phyloP scores from a whole-genome alignment of 2,888 invertebrate genomes.

The Lymantria monacha region DNA sequence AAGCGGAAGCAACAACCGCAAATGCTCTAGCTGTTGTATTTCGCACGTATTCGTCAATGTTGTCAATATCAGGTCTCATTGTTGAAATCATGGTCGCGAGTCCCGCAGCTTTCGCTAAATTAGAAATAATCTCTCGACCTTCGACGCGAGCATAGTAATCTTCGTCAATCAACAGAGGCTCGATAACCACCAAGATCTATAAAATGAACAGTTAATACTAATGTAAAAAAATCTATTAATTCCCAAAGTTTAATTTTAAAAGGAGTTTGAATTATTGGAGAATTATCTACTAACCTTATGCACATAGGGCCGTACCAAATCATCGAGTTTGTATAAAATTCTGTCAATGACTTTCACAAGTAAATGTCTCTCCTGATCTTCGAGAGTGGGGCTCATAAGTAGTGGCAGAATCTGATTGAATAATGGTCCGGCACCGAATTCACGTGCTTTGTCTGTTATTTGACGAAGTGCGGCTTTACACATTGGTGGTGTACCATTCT shows the following conservation, averaged over 20 bases:
- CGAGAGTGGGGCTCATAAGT: constrained; percentile 99
- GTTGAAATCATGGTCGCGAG: constrained; percentile 99
- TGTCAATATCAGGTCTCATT: constrained; percentile 99
- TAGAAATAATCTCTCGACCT: constrained; percentile 99
- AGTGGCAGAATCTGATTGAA: constrained; percentile 99
- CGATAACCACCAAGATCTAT: constrained; percentile 98
- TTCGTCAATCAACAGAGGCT: constrained; percentile 98
- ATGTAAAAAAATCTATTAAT: too few relatives aligned
- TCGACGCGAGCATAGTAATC: constrained; percentile 99
- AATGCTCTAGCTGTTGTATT: constrained; percentile 99
- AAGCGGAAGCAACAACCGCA: constrained; percentile 99
- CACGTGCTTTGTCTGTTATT: constrained; percentile 99
- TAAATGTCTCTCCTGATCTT: constrained; percentile 99
- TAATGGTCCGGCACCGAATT: constrained; percentile 98
- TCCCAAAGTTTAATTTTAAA: too few relatives aligned
- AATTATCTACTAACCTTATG: constrained; percentile 87
- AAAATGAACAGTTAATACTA: constrained; percentile 9
- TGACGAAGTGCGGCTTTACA: constrained; percentile 98
- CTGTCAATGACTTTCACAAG: constrained; percentile 99
- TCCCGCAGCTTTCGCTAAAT: constrained; percentile 99
- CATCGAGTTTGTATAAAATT: constrained; percentile 98
- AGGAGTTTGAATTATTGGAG: too few relatives aligned
- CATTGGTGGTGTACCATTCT: constrained; percentile 99
- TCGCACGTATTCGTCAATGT: constrained; percentile 99
- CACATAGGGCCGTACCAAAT: constrained; percentile 98